Conservation (phyloP, 2,797 vertebrate species). For the Coilia nasus region DNA sequence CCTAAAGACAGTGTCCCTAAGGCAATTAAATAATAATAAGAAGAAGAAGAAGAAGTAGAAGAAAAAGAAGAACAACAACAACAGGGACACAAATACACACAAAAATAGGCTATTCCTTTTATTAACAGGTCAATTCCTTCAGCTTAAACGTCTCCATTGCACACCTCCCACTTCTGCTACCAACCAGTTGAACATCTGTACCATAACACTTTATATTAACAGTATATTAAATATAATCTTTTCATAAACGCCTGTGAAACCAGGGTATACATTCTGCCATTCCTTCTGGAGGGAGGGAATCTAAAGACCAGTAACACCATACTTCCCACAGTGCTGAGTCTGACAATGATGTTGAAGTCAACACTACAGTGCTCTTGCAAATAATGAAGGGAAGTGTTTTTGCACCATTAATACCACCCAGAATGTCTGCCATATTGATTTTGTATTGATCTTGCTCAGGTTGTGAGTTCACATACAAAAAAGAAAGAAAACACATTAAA, state of each 20-base stretch:
- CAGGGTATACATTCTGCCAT: slow-evolving; percentile 35
- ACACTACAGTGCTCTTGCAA: slow-evolving; percentile 18
- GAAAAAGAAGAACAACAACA: neutral
- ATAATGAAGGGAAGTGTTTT: slow-evolving; percentile 8
- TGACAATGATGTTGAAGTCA: neutral
- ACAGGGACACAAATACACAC: neutral
- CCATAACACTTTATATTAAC: slow-evolving; percentile 16
- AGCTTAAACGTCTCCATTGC: neutral
- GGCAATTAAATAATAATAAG: neutral
- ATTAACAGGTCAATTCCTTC: slow-evolving; percentile 39
- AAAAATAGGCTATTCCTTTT: slow-evolving; percentile 8
- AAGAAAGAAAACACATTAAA: slow-evolving; percentile 36
- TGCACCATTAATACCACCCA: slow-evolving; percentile 22
- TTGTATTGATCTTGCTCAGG: slow-evolving; percentile 32
- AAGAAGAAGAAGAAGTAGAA: no score
- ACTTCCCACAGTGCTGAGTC: slow-evolving; percentile 25
- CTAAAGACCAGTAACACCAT: slow-evolving; percentile 34
- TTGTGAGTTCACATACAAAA: slow-evolving; percentile 22
- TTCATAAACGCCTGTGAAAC: slow-evolving; percentile 45
- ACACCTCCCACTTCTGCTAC: slow-evolving; percentile 2
- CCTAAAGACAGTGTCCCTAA: no score
- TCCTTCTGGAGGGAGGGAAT: slow-evolving; percentile 30
- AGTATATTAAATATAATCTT: slow-evolving; percentile 44
- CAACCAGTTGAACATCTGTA: slow-evolving; percentile 5
- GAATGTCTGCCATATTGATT: slow-evolving; percentile 56